phyloP scores from a whole-genome alignment of 2,113 vertebrate genomes.

The Pollachius pollachius region DNA sequence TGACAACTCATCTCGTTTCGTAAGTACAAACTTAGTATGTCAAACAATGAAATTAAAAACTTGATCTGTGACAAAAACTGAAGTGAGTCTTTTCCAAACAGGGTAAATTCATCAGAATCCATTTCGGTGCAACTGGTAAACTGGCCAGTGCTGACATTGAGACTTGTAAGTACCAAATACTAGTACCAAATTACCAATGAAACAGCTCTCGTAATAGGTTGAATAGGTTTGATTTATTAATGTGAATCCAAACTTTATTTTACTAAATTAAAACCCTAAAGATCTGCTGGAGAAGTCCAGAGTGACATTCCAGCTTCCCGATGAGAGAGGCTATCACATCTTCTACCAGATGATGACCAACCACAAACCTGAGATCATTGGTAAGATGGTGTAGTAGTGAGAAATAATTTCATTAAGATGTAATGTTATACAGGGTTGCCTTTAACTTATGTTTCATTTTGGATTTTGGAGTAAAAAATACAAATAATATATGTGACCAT shows the following conservation, averaged over 20 bases:
- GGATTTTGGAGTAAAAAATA: too few species aligned
- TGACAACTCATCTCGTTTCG: too few species aligned
- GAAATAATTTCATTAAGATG: background rate
- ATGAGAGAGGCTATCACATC: constrained; percentile 67
- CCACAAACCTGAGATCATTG: too few species aligned
- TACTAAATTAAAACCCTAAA: constrained; percentile 10
- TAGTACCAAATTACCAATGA: background rate
- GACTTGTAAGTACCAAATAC: constrained; percentile 80
- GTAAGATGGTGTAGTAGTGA: constrained; percentile 23
- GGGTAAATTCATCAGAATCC: constrained; percentile 54
- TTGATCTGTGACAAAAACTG: background rate
- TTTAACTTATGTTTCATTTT: background rate
- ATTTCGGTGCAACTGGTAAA: constrained; percentile 80
- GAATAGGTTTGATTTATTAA: constrained; percentile 29
- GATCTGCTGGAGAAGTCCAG: constrained; percentile 67
- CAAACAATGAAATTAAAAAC: background rate
- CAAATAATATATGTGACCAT: background rate
- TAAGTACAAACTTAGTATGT: background rate
- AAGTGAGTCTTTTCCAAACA: background rate
- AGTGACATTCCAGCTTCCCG: constrained; percentile 60
- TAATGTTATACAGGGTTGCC: background rate
- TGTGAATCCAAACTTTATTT: background rate
- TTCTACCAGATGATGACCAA: constrained; percentile 58
- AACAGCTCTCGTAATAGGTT: background rate
- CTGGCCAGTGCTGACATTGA: constrained; percentile 84